phyloP scores from a whole-genome alignment of 2,888 invertebrate genomes.

The Stratiomys singularior region DNA sequence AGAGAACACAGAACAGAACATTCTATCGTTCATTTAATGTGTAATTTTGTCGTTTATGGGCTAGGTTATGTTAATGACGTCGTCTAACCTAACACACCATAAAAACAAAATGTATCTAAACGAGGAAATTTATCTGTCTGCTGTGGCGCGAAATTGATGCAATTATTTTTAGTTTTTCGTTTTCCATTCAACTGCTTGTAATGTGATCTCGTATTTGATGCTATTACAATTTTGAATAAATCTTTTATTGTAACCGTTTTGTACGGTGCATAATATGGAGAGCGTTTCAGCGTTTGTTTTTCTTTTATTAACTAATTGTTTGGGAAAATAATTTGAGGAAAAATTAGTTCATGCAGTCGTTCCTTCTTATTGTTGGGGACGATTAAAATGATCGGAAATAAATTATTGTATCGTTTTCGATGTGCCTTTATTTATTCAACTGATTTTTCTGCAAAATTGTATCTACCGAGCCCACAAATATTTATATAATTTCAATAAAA shows the following conservation, averaged over 20 bases:
- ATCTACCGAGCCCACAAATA: too few species aligned
- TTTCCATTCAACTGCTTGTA: conserved; percentile 32
- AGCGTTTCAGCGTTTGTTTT: too few species aligned
- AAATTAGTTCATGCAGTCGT: too few species aligned
- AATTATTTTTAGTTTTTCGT: conserved; percentile 34
- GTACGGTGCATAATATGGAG: too few species aligned
- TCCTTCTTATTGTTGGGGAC: too few species aligned
- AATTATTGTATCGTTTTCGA: too few species aligned
- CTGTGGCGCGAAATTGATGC: conserved; percentile 44
- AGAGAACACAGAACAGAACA: conserved; percentile 1
- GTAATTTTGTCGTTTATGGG: conserved; percentile 40
- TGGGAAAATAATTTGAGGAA: conserved; percentile 76
- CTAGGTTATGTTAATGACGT: conserved; percentile 31
- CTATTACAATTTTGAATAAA: conserved; percentile 9
- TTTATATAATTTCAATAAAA: too few species aligned
- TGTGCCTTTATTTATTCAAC: too few species aligned
- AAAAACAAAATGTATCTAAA: conserved; percentile 39
- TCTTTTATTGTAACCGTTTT: conserved; percentile 16
- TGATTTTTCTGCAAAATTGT: too few species aligned
- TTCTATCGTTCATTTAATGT: conserved; percentile 28
- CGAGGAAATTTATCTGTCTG: conserved; percentile 39
- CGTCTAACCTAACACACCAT: conserved; percentile 40
- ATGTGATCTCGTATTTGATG: conserved; percentile 25
- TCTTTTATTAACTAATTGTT: too few species aligned
- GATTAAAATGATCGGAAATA: too few species aligned